Base-by-base conservation (phyloP, 2,113 vertebrate species). In the Oceanodroma tethys region DNA sequence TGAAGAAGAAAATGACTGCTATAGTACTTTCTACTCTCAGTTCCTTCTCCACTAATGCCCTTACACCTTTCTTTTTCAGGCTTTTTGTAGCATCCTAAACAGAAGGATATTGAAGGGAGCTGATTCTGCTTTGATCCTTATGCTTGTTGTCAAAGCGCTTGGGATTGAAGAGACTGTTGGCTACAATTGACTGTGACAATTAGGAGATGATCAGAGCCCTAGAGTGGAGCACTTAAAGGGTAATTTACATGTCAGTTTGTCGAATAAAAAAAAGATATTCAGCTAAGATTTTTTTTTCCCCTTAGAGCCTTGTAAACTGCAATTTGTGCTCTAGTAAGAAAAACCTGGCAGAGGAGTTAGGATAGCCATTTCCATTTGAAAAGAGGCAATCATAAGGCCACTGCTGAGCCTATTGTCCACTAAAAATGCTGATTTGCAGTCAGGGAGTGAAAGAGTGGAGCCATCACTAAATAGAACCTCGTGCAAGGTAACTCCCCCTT, bases 111-210 rank as follows among this genome's bases (percentile, higher is more conserved):
- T 98, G 98, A 98, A 98, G 98, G 98, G 98, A 98, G 98, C 98
- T 99, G 99, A 99, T 99, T 98, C 97, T 95, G 98, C 99, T 99
- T 99, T 99, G 99, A 99, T 99, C 99, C 98, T 98, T 97, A 97
- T 96, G 98, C 99, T 99, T 99, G 99, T 99, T 99, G 99, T 99
- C 98, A 99, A 99, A 99, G 98, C 98, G 98, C 98, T 98, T 98
- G 95, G 98, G 98, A 99, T 99, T 99, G 99, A 99, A 99, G 99
- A 99, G 99, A 99, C 98, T 99, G 99, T 99, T 99, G 99, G 98
- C 99, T 98, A 99, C 99, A 99, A 99, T 99, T 99, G 99, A 99
- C 99, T 99, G 99, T 98, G 98, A 99, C 99, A 99, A 99, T 99
- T 99, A 99, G 99, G 98, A 98, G 98, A 98, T 98, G 99, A 99